Evolutionary conservation across 2,888 invertebrate species (phyloP).

Genomic region (Ecliptopera silaceata): DNA sequence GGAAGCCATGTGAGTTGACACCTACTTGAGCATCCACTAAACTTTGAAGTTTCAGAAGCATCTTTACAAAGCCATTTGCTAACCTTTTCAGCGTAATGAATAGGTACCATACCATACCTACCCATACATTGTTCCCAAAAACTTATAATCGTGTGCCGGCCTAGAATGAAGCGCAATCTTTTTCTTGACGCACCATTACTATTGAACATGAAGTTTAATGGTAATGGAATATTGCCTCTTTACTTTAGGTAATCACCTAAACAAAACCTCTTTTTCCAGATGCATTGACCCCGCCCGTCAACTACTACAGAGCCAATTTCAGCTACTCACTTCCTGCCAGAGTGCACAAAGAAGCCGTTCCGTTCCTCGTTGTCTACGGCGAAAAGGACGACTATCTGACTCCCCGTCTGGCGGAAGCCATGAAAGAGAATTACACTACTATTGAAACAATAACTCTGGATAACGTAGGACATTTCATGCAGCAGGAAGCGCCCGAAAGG

Average conservation of each 20-base stretch:
- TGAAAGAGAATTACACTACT: conserved; percentile 66
- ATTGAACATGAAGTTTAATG: too few relatives aligned
- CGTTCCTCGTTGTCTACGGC: conserved; percentile 71
- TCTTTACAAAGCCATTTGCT: too few relatives aligned
- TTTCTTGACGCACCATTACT: too few relatives aligned
- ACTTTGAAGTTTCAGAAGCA: too few relatives aligned
- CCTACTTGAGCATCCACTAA: neutral
- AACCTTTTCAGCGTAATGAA: too few relatives aligned
- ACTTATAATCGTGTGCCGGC: too few relatives aligned
- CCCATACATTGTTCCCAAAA: too few relatives aligned
- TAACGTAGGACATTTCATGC: conserved; percentile 78
- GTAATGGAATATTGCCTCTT: too few relatives aligned
- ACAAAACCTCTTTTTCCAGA: conserved; percentile 56
- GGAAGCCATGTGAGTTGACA: conserved; percentile 74
- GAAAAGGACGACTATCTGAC: conserved; percentile 69
- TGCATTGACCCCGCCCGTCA: conserved; percentile 79
- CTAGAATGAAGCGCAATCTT: too few relatives aligned
- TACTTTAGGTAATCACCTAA: too few relatives aligned
- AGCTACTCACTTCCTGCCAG: conserved; percentile 47
- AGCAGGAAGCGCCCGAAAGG: conserved; percentile 79
- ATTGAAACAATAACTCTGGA: conserved; percentile 71
- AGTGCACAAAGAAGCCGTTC: conserved; percentile 58
- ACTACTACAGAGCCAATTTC: conserved; percentile 82
- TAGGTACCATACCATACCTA: too few relatives aligned
- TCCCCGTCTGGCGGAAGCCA: conserved; percentile 48